phyloP scores from a whole-genome alignment of 64 coral and sea anemone species.

The Pocillopora damicornis region DNA sequence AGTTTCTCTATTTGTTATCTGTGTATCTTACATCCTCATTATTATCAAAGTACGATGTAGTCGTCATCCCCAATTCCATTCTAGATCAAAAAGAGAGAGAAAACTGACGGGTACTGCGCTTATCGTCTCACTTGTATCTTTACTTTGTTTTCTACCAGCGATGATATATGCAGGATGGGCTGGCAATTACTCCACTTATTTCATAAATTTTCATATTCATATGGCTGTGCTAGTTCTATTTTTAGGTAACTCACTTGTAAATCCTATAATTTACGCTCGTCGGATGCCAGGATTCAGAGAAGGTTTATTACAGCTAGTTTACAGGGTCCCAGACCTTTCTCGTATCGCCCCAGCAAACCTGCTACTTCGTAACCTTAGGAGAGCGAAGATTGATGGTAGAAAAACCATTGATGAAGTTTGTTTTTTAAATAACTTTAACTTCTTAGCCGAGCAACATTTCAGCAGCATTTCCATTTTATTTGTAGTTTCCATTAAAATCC shows the following conservation, averaged over 20 bases:
- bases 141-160: not conserved
- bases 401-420: too few species aligned
- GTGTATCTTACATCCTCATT: not conserved
- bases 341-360: too few species aligned
- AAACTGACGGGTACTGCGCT: not conserved
- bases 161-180: not conserved
- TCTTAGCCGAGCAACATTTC: too few species aligned
- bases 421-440: too few species aligned
- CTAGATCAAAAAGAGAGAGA: not conserved
- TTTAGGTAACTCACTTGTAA: conserved; percentile 8
- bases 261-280: conserved; percentile 6
- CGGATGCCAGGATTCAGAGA: not conserved
- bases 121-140: not conserved
- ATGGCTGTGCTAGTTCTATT: not conserved
- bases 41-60: not conserved
- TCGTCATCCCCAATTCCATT: not conserved
- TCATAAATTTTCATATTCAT: not conserved
- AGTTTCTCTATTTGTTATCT: conserved; percentile 1
- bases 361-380: too few species aligned
- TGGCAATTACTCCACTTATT: not conserved
- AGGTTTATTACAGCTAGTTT: not conserved
- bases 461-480: too few species aligned
- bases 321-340: not conserved
- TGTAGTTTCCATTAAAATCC: not conserved
- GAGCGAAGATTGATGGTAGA: too few species aligned